phyloP scores from a whole-genome alignment of 2,797 vertebrate species.

The Chelon auratus region DNA sequence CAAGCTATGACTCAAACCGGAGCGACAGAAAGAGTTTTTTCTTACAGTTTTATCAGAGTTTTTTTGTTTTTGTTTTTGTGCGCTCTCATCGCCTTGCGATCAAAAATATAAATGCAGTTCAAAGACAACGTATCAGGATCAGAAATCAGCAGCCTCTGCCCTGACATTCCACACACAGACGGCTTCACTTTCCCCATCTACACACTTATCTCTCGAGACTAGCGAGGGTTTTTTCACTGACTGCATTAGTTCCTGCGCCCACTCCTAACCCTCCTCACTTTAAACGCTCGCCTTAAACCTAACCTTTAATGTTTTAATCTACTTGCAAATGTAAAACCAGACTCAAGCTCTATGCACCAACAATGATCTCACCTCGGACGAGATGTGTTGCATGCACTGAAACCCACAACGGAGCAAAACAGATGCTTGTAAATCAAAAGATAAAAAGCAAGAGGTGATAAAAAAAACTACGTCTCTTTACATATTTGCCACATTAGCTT shows the following conservation, averaged over 20 bases:
- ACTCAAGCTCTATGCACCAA: background rate
- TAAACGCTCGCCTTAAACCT: conserved; percentile 18
- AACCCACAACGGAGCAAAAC: background rate
- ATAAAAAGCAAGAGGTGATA: background rate
- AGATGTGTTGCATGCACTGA: conserved; percentile 9
- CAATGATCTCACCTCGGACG: conserved; percentile 1
- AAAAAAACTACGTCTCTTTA: background rate
- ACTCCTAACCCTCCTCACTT: conserved; percentile 4
- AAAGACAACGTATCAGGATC: conserved; percentile 58
- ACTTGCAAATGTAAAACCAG: background rate
- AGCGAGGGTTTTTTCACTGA: conserved; percentile 22
- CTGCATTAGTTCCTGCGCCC: conserved; percentile 26
- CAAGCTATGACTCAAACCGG: conserved; percentile 7
- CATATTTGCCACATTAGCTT: conserved; percentile 9
- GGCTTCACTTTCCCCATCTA: conserved; percentile 47
- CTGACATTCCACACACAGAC: conserved; percentile 63
- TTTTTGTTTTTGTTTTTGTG: conserved; percentile 5
- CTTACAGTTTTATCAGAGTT: conserved; percentile 7
- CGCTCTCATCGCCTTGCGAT: conserved; percentile 27
- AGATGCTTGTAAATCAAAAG: conserved; percentile 1
- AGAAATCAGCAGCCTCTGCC: conserved; percentile 61
- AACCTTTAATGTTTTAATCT: conserved; percentile 2
- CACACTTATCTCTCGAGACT: conserved; percentile 27
- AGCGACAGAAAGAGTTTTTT: background rate
- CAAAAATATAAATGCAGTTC: conserved; percentile 41